Percentiles rank a stretch among this genome's conserved stretches.
Conservation (phyloP, 2,113 vertebrate genomes). For the Python bivittatus region DNA sequence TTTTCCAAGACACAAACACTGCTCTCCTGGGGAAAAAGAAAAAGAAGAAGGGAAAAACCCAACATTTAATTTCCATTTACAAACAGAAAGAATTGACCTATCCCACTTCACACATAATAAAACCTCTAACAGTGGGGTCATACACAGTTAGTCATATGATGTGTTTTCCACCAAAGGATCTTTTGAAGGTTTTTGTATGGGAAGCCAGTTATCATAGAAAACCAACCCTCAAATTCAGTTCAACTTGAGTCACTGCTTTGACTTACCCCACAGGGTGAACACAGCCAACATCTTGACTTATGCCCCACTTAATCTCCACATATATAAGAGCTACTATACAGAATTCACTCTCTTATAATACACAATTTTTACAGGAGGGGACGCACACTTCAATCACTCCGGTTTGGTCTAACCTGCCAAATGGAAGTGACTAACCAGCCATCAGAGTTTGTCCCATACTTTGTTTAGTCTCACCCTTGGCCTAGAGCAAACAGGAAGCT, state of each 20-base stretch:
- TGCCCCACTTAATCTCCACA: neutral
- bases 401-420: too few species aligned
- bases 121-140: neutral
- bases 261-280: neutral
- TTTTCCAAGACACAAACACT: neutral
- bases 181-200: neutral
- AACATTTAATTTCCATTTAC: neutral
- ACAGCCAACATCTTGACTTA: neutral
- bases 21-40: constrained; percentile 6
- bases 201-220: neutral
- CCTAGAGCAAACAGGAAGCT: too few species aligned
- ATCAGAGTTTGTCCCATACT: too few species aligned
- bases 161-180: neutral
- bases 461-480: too few species aligned
- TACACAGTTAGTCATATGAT: neutral
- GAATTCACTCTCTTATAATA: neutral
- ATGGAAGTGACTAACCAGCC: too few species aligned
- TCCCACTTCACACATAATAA: neutral
- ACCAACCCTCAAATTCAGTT: neutral
- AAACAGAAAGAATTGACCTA: too few species aligned
- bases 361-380: too few species aligned
- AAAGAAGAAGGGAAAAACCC: neutral
- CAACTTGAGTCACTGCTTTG: neutral
- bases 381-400: too few species aligned
- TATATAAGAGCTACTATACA: neutral